Base-by-base conservation (phyloP, 2,888 invertebrate genomes). In the Diaprepes abbreviatus region DNA sequence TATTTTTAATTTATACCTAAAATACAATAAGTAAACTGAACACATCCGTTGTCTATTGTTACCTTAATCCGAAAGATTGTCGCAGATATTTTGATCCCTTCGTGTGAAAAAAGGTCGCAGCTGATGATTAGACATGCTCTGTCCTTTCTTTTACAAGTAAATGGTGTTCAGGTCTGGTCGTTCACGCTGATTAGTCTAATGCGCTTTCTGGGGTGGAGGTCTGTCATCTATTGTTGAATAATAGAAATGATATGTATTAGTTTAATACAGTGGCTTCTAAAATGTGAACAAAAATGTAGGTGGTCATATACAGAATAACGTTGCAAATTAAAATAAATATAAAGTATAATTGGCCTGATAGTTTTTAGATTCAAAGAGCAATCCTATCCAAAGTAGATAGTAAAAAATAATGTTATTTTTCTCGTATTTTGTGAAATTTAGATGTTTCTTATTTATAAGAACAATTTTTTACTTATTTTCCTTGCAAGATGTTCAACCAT, bases 101-200 rank as follows among this genome's bases (percentile, higher is more conserved):
- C 71, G 76, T 77, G 78, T 79, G 79, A 79, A 78, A 79, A 79
- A 73, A 73, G 73, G 75, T 75, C 77, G 76, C 82, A 82, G 81
- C 80, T 82, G 82, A 80, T 81, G 79, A 80, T 82, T 82, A 81
- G 82, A 76, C 74, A 82, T 79, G 81, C 78, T 76, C 70, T 74
- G 50, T 77, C 75, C 74, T 80, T 80, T 80, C 79, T 80, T 81
- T 74, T 28, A 76, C 74, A 74, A 73, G 72, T 75, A 75, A 78
- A 77, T 74, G 75, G 69, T 76, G 74, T 75, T 74, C 72, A 73
- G 75, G 74, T 75, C 76, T 74, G 75, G 74, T 57, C 75, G 77
- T 81, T 81, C 79, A 81, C 80, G 81, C 79, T 79, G 81, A 81
- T 81, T 81, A 80, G 76, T 74, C 74, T 80, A 80, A 81, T 77